These are phyloP conservation scores for Parnassius orleans DNA, from an alignment of 2,888 invertebrate species.

Conservation along the genomic window DNA sequence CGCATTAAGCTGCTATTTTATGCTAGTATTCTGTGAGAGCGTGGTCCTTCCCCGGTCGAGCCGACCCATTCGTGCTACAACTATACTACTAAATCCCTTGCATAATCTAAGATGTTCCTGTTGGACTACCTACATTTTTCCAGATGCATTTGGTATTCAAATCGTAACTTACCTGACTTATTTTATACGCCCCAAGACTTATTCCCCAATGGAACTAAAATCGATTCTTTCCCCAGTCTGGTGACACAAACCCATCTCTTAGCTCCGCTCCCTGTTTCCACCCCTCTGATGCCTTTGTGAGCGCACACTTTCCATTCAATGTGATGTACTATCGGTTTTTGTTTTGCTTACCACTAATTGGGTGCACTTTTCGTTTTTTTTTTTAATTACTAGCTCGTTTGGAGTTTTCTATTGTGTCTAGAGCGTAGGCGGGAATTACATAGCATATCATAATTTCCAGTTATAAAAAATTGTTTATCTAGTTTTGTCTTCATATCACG, in stretches of 20 bases:
- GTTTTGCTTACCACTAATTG: slow-evolving; percentile 25
- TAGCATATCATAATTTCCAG: slow-evolving; percentile 2
- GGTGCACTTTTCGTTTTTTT: slow-evolving; percentile 19
- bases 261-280: slow-evolving; percentile 1
- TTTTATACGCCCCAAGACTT: background rate
- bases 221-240: slow-evolving; percentile 24
- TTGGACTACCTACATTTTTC: too few species aligned
- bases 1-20: too few species aligned
- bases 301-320: slow-evolving; percentile 15
- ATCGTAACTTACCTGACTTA: too few species aligned
- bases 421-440: slow-evolving; percentile 2
- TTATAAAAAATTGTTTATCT: background rate
- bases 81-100: too few species aligned
- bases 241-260: slow-evolving; percentile 21
- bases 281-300: slow-evolving; percentile 16
- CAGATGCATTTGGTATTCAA: too few species aligned
- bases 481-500: background rate
- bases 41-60: too few species aligned
- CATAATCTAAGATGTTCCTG: too few species aligned
- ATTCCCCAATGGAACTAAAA: slow-evolving; percentile 12
- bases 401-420: slow-evolving; percentile 14
- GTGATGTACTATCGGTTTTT: slow-evolving; percentile 22
- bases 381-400: slow-evolving; percentile 23
- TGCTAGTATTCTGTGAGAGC: too few species aligned
- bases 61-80: too few species aligned